A percentile compares a stretch with the other conserved stretches of the same genome.
Conservation (phyloP, 2,797 vertebrate species). For the Neosalanx taihuensis region DNA sequence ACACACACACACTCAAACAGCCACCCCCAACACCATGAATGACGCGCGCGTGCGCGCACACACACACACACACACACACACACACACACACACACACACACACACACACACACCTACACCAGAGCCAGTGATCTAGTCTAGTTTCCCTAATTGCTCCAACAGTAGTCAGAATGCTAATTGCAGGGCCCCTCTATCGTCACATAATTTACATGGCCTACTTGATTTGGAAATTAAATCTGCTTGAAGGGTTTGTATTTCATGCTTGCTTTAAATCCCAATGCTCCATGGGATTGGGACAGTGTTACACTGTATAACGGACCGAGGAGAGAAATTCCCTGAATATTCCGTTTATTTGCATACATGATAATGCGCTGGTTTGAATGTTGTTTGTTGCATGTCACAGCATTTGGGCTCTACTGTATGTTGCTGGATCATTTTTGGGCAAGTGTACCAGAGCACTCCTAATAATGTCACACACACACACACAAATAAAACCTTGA, state of each 20-base stretch:
- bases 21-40: background rate
- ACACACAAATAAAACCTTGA: too few species aligned
- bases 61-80: conserved; percentile 15
- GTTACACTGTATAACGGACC: conserved; percentile 53
- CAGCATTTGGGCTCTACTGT: background rate
- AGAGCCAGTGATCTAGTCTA: conserved; percentile 71
- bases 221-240: conserved; percentile 80
- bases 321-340: conserved; percentile 17
- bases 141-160: conserved; percentile 81
- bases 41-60: conserved; percentile 12
- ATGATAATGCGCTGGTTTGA: conserved; percentile 16
- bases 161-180: conserved; percentile 80
- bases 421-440: too few species aligned
- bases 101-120: conserved; percentile 44
- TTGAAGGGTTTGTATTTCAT: conserved; percentile 84
- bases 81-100: conserved; percentile 12
- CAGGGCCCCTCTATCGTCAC: conserved; percentile 75
- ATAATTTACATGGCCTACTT: conserved; percentile 83
- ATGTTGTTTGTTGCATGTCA: conserved; percentile 40
- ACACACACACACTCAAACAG: background rate
- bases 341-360: conserved; percentile 35
- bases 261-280: conserved; percentile 81
- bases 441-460: too few species aligned
- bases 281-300: conserved; percentile 71
- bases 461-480: too few species aligned